These are phyloP conservation scores for Todus mexicanus DNA, from an alignment of 2,797 vertebrate species.

Conservation along the genomic window DNA sequence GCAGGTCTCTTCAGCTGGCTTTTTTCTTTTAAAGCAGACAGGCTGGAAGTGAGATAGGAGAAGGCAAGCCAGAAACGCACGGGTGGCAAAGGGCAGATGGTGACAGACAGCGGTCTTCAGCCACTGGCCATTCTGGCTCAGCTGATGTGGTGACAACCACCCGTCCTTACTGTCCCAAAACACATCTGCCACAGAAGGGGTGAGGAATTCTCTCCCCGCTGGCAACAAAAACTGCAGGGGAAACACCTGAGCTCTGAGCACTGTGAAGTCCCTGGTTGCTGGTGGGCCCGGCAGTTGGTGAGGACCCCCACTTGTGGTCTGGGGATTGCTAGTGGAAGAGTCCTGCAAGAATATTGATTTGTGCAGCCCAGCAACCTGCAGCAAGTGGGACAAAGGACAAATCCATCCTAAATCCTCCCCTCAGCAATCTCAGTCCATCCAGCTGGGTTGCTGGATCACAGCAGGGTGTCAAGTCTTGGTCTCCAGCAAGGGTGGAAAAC, in stretches of 20 bases:
- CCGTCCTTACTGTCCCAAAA: background rate
- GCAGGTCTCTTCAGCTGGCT: background rate
- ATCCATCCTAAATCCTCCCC: background rate
- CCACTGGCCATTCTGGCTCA: background rate
- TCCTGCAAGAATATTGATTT: background rate
- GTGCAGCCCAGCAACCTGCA: background rate
- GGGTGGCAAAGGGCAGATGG: background rate
- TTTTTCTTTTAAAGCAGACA: background rate
- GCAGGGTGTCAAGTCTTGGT: background rate
- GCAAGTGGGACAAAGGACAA: fast-evolving
- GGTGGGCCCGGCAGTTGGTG: background rate
- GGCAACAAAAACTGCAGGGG: background rate
- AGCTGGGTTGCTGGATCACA: background rate
- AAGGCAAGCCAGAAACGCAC: background rate
- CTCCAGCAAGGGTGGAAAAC: background rate
- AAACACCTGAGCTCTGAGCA: background rate
- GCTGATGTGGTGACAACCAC: background rate
- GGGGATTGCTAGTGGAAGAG: background rate
- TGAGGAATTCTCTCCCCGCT: background rate
- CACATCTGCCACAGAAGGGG: background rate
- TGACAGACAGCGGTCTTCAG: background rate
- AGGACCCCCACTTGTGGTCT: background rate
- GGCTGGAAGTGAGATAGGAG: background rate
- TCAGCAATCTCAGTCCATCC: background rate
- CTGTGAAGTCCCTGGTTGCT: background rate